Evolutionary conservation across 2,888 invertebrate genomes (phyloP), one percentile per base, ranked within the genome.

Genomic region (Drosophila nr. medialis): DNA sequence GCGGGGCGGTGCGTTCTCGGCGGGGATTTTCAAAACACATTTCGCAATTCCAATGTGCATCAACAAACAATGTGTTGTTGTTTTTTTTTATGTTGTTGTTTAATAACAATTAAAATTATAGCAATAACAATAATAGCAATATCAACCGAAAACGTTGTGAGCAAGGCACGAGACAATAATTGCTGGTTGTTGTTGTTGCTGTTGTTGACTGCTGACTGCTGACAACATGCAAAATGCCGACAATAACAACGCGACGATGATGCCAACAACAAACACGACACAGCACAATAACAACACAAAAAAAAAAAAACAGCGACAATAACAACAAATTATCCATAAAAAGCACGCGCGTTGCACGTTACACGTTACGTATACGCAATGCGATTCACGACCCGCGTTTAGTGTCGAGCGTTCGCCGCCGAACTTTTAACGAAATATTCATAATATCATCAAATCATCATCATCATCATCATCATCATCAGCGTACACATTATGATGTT

Each of bases 281-380:
- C 54, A 40, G 18, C 42, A 48, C 56, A 49, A 66, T 49, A 70
- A 53, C 29, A 58, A 49, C 21, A 54, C 50, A 61, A 58, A 34
- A 61, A 38, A 61, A 54, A 48, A 49, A 49, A 27, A 48, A 48
- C 27, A 51, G 38, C 34, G 36, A 42, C 42, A 55, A 42, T 34
- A 62, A 63, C 61, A 63, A 71, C 74, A 48, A 70, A 81, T 81
- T 75, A 71, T 81, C 65, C 70, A 71, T 65, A 30, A 75, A 51
- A 69, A 72, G 75, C 76, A 83, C 82, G 80, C 85, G 85, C 82
- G 74, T 29, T 53, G 13, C 21, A 13, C 64, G 24, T 76, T 81
- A 80, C 24, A 73, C 76, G 73, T 76, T 81, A 80, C 80, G 79
- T 76, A 81, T 76, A 81, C 82, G 80, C 64, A 67, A 78, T 69